A percentile compares a stretch with the other conserved stretches of the same genome.
phyloP scores from a whole-genome alignment of 2,113 vertebrate genomes.

The Salvelinus alpinus region DNA sequence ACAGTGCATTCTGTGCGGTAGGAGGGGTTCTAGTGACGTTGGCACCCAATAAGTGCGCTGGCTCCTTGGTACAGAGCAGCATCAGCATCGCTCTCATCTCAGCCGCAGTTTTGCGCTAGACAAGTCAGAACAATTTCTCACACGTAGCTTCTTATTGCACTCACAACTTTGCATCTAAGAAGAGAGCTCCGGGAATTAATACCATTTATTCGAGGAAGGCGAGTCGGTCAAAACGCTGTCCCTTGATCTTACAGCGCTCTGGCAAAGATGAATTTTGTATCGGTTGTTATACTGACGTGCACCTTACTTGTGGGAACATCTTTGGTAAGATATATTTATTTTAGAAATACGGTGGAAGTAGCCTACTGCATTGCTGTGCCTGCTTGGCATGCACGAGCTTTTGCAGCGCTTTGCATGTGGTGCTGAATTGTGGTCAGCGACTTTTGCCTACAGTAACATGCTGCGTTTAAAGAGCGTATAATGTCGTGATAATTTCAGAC shows the following conservation, averaged over 20 bases:
- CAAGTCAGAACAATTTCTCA: conserved; percentile 61
- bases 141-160: conserved; percentile 21
- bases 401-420: conserved; percentile 7
- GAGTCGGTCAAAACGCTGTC: conserved; percentile 22
- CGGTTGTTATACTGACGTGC: conserved; percentile 67
- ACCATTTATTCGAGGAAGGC: conserved; percentile 22
- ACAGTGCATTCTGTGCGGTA: conserved; percentile 37
- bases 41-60: conserved; percentile 58
- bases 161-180: conserved; percentile 42
- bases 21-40: conserved; percentile 76
- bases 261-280: conserved; percentile 71
- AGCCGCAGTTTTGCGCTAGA: conserved; percentile 76
- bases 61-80: conserved; percentile 61
- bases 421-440: conserved; percentile 46
- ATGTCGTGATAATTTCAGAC: not conserved
- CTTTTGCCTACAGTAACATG: conserved; percentile 38
- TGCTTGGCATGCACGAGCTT: conserved; percentile 25
- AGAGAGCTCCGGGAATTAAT: conserved; percentile 64
- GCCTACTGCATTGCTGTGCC: conserved; percentile 57
- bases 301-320: conserved; percentile 70
- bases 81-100: conserved; percentile 60
- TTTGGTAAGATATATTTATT: conserved; percentile 71
- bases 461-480: conserved; percentile 30
- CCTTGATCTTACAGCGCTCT: conserved; percentile 22
- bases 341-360: conserved; percentile 44